Evolutionary conservation across 2,888 invertebrate genomes (phyloP).

Genomic region (Perizoma affinitatum): DNA sequence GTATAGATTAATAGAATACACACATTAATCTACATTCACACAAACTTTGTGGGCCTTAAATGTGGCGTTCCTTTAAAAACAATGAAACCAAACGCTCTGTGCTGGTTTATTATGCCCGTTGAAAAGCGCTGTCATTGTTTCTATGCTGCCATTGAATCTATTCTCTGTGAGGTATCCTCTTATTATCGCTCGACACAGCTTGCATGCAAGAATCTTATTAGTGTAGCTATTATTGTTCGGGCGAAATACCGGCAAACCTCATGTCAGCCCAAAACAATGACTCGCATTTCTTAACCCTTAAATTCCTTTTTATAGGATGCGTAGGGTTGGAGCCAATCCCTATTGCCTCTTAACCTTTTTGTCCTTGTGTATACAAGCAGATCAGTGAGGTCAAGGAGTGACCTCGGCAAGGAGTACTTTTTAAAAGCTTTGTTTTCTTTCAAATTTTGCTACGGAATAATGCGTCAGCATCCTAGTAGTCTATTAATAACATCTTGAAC

Average conservation of each 20-base stretch:
- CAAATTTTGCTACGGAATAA: too few species aligned
- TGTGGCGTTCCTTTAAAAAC: conserved; percentile 46
- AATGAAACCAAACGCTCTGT: conserved; percentile 40
- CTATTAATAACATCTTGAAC: too few species aligned
- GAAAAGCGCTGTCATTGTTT: conserved; percentile 44
- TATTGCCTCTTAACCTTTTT: conserved; percentile 23
- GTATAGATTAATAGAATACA: too few species aligned
- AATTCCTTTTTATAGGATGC: conserved; percentile 16
- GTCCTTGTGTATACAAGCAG: conserved; percentile 10
- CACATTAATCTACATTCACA: too few species aligned
- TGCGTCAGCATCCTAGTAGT: too few species aligned
- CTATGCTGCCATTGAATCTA: conserved; percentile 39
- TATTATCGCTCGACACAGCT: conserved; percentile 32
- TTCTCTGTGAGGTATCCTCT: conserved; percentile 19
- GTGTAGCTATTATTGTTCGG: conserved; percentile 10
- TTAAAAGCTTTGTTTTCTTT: background rate
- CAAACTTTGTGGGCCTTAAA: background rate
- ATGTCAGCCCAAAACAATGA: too few species aligned
- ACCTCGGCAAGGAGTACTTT: conserved; percentile 2
- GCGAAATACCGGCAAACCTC: conserved; percentile 18
- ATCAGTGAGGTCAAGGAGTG: conserved; percentile 15
- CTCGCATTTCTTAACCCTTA: too few species aligned
- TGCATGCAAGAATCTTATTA: conserved; percentile 21
- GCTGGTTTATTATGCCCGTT: conserved; percentile 35
- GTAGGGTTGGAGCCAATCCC: conserved; percentile 16